Evolutionary conservation across 2,113 vertebrate genomes (phyloP).

Genomic region (Phasianus colchicus): DNA sequence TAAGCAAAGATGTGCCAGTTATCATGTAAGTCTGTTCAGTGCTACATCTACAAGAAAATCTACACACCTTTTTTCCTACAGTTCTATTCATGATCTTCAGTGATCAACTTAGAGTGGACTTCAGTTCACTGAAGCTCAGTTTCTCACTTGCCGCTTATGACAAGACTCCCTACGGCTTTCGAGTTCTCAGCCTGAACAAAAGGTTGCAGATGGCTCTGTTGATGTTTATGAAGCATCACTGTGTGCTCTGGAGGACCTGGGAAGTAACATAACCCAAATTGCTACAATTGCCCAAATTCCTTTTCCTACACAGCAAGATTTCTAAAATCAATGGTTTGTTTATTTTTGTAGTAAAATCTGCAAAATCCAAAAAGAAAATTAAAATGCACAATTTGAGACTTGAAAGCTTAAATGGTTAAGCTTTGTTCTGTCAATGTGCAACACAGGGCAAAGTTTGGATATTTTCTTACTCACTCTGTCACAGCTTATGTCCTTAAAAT

Average conservation of each 20-base stretch:
- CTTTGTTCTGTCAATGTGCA: background rate
- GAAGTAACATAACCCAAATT: background rate
- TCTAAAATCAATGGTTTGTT: constrained; percentile 52
- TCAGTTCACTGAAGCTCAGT: background rate
- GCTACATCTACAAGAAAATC: background rate
- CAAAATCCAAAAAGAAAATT: background rate
- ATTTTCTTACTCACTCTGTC: background rate
- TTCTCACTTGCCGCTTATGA: background rate
- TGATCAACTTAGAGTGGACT: background rate
- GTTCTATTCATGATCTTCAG: background rate
- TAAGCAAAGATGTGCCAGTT: background rate
- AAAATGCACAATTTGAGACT: background rate
- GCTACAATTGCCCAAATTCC: too few relatives aligned
- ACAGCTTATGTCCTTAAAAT: background rate
- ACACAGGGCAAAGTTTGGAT: background rate
- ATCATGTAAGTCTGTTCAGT: background rate
- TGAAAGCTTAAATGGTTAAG: background rate
- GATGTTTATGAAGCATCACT: background rate
- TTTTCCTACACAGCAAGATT: constrained; percentile 18
- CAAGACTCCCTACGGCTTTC: background rate
- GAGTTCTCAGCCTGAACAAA: background rate
- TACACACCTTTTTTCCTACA: background rate
- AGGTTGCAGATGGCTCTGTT: background rate
- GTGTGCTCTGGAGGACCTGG: background rate
- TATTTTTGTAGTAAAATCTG: constrained; percentile 38